Evolutionary conservation across 2,888 invertebrate species (phyloP).

Genomic region (Epiblema foenella): DNA sequence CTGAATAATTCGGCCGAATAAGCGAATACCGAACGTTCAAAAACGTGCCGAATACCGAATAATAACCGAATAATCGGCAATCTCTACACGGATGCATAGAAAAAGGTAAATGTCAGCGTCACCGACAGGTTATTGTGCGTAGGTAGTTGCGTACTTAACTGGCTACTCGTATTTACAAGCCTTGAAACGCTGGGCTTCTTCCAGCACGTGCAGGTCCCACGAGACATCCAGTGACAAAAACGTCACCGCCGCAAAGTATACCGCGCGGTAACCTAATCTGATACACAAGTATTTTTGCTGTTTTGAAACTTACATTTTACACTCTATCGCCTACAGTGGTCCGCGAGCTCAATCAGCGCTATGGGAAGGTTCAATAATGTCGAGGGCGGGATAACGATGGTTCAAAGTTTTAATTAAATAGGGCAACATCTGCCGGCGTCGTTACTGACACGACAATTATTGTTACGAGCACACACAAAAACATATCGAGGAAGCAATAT

Average conservation of each 20-base stretch:
- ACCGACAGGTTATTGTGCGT: too few species aligned
- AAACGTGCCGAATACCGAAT: too few species aligned
- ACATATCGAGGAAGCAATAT: slow-evolving; percentile 55
- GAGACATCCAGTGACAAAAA: background rate
- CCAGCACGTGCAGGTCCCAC: background rate
- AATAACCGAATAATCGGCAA: too few species aligned
- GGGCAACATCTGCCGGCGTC: slow-evolving; percentile 71
- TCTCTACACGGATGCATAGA: too few species aligned
- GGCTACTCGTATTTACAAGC: too few species aligned
- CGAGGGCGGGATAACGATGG: slow-evolving; percentile 72
- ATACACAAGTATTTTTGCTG: background rate
- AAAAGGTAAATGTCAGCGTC: too few species aligned
- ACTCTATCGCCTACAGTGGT: slow-evolving; percentile 37
- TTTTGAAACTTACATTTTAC: background rate
- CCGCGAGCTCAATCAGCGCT: slow-evolving; percentile 47
- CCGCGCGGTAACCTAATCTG: background rate
- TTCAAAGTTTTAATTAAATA: slow-evolving; percentile 82
- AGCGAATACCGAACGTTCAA: too few species aligned
- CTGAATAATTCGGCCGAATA: too few species aligned
- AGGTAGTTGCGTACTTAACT: too few species aligned
- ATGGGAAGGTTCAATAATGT: slow-evolving; percentile 70
- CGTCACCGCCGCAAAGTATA: background rate
- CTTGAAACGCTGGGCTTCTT: too few species aligned
- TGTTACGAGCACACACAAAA: slow-evolving; percentile 66
- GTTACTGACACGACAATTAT: slow-evolving; percentile 74